Evolutionary conservation across 2,888 invertebrate species (phyloP).

Genomic region (Orthosia gracilis): DNA sequence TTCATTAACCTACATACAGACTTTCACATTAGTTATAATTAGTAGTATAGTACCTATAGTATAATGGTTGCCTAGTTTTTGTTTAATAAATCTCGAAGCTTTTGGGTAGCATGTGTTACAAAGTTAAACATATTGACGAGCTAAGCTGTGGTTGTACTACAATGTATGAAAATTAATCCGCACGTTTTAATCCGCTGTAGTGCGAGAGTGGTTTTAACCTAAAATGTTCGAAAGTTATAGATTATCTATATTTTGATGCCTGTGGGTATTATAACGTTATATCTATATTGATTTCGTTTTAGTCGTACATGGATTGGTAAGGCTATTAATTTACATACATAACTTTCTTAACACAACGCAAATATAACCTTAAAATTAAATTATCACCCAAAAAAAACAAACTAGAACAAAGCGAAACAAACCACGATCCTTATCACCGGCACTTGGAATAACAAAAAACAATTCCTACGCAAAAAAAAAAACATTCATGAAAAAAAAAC

Average conservation of each 20-base stretch:
- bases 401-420: conserved; percentile 65
- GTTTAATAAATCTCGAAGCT: conserved; percentile 3
- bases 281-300: too few relatives aligned
- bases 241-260: background rate
- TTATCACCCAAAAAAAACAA: conserved; percentile 50
- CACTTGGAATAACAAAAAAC: conserved; percentile 85
- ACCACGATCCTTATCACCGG: conserved; percentile 69
- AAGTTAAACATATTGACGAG: background rate
- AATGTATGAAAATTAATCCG: background rate
- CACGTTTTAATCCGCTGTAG: background rate
- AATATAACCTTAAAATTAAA: conserved; percentile 37
- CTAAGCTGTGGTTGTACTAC: background rate
- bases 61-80: background rate
- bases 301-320: background rate
- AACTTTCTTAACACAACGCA: background rate
- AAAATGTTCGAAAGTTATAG: background rate
- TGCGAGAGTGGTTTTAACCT: too few relatives aligned
- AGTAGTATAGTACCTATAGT: too few relatives aligned
- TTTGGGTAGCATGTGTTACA: background rate
- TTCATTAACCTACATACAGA: too few relatives aligned
- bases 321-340: background rate
- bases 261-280: too few relatives aligned
- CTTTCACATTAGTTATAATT: too few relatives aligned
- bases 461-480: conserved; percentile 80
- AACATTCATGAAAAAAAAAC: conserved; percentile 73